Evolutionary conservation across 2,888 invertebrate species (phyloP).

Genomic region (Mallateleia sp.): DNA sequence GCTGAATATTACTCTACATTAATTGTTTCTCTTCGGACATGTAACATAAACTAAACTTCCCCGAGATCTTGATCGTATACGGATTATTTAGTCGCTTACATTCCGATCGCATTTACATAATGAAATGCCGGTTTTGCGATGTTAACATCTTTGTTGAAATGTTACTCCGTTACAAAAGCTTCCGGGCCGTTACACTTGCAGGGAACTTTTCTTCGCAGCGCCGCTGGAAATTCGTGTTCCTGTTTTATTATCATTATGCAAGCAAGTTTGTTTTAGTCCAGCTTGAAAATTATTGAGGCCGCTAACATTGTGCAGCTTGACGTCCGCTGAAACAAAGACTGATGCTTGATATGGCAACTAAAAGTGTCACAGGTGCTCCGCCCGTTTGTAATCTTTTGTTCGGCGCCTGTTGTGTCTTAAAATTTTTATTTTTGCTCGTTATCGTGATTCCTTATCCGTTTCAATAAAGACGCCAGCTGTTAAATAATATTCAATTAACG

Average conservation of each 20-base stretch:
- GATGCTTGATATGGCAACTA: constrained; percentile 20
- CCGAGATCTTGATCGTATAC: no score
- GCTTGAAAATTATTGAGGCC: constrained; percentile 50
- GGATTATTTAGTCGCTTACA: no score
- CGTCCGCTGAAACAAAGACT: constrained; percentile 31
- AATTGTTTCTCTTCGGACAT: constrained; percentile 14
- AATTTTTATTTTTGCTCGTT: constrained; percentile 28
- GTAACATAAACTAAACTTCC: background rate
- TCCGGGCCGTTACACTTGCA: background rate
- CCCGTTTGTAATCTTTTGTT: constrained; percentile 32
- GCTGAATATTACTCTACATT: constrained; percentile 16
- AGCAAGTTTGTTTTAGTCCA: constrained; percentile 31
- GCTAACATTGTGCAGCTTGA: constrained; percentile 32
- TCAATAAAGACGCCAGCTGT: no score
- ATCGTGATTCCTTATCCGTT: no score
- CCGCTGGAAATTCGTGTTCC: background rate
- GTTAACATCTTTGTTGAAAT: background rate
- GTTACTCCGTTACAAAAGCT: background rate
- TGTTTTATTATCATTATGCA: constrained; percentile 19
- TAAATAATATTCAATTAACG: no score
- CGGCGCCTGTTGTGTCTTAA: background rate
- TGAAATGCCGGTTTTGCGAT: no score
- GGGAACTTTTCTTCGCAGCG: background rate
- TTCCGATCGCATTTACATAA: no score
- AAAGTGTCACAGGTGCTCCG: constrained; percentile 51